Percentiles rank a stretch among this genome's conserved stretches.
phyloP scores from a whole-genome alignment of 2,797 vertebrate species.

The Halcyon smyrnensis region DNA sequence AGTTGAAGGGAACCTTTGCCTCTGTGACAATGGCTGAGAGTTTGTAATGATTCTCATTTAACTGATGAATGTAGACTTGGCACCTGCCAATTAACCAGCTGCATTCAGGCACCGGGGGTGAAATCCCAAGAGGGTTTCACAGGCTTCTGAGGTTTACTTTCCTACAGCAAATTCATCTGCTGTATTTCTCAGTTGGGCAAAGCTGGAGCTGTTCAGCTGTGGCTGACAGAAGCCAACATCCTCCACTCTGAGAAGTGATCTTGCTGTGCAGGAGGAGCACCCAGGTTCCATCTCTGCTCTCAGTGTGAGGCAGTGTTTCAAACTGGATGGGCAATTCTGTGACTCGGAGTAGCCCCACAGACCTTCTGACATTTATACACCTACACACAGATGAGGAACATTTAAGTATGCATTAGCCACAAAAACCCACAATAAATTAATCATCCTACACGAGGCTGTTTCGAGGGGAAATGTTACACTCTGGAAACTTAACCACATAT shows the following conservation, averaged over 20 bases:
- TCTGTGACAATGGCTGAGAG: slow-evolving; percentile 53
- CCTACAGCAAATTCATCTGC: not conserved
- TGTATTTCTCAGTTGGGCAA: not conserved
- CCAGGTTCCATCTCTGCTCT: not conserved
- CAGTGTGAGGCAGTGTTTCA: not conserved
- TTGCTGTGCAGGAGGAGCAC: not conserved
- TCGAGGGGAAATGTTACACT: not conserved
- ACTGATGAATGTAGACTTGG: slow-evolving; percentile 59
- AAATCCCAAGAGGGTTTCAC: slow-evolving; percentile 12
- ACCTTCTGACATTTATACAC: not conserved
- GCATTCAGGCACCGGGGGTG: not conserved
- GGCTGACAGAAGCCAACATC: not conserved
- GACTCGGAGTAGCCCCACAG: accelerated
- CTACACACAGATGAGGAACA: not conserved
- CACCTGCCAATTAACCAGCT: slow-evolving; percentile 59
- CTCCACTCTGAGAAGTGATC: not conserved
- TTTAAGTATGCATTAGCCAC: not conserved
- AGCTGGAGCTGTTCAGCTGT: not conserved
- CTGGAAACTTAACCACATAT: not conserved
- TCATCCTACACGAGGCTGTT: not conserved
- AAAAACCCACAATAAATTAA: not conserved
- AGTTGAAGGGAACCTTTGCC: slow-evolving; percentile 59
- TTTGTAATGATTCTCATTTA: slow-evolving; percentile 64
- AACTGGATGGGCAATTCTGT: not conserved
- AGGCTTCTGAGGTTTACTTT: slow-evolving; percentile 14